phyloP scores from a whole-genome alignment of 2,113 vertebrate species.

The Burhinus oedicnemus region DNA sequence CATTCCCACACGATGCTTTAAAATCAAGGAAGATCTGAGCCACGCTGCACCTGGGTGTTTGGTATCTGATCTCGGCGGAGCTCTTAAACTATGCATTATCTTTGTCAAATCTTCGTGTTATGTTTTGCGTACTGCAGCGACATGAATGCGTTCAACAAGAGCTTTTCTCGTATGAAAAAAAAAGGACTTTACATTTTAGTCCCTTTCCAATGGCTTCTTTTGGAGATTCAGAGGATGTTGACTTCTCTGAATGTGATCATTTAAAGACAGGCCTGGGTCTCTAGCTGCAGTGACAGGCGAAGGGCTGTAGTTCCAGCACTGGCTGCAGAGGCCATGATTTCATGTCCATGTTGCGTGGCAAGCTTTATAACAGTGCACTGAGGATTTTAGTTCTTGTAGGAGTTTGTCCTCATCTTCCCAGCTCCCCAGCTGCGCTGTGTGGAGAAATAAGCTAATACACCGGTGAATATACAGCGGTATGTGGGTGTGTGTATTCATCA shows the following conservation, averaged over 20 bases:
- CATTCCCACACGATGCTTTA: neutral
- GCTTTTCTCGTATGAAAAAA: neutral
- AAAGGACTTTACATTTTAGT: neutral
- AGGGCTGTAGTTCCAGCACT: neutral
- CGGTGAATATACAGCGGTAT: too few relatives aligned
- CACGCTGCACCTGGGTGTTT: neutral
- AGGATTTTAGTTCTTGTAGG: neutral
- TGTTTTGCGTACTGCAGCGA: neutral
- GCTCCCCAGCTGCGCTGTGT: too few relatives aligned
- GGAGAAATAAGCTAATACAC: too few relatives aligned
- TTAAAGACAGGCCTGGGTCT: neutral
- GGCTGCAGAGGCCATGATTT: neutral
- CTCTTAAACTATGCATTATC: neutral
- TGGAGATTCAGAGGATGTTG: neutral
- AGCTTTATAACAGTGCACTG: neutral
- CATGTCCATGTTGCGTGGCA: neutral
- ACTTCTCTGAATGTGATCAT: neutral
- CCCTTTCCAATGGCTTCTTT: neutral
- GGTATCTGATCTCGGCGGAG: neutral
- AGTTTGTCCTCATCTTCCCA: neutral
- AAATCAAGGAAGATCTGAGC: neutral
- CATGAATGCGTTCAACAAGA: neutral
- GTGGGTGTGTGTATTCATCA: too few relatives aligned
- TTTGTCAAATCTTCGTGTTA: neutral
- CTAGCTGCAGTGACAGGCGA: neutral